Evolutionary conservation across 2,113 vertebrate genomes (phyloP), one percentile per base, ranked within the genome.

Genomic region (Xyrauchen texanus): DNA sequence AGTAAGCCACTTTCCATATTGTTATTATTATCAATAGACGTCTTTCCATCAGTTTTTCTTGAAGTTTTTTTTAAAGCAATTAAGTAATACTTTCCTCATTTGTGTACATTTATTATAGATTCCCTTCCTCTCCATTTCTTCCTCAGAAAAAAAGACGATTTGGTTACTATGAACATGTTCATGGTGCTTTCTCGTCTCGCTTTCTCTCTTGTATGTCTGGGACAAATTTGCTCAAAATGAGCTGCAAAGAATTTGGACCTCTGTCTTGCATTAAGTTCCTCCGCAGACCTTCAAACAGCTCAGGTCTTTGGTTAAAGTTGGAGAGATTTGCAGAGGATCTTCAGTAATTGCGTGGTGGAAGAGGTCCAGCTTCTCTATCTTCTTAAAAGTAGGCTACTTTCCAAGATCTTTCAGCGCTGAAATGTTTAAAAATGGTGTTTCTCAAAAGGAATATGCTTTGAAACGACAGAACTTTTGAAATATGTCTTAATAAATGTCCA

Each of bases 221-320:
- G 78, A 77, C 67, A 82, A 66, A 86, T 86, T 86, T 82, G 47
- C 74, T 67, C 61, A 52, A 58, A 86, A 83, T 71, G 68, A 77
- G 72, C 79, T 70, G 75, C 77, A 82, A 79, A 81, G 77, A 65
- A 66, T 72, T 72, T 62, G 78, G 79, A 82, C 80, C 84, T 84
- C 90, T 90, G 88, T 78, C 80, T 72, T 74, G 83, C 83, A 90
- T 91, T 89, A 92, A 81, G 84, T 85, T 84, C 89, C 88, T 88
- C 88, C 68, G 88, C 90, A 88, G 73, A 89, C 86, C 87, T 84
- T 67, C 72, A 75, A 84, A 87, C 85, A 58, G 66, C 49, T 77
- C 80, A 76, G 82, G 83, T 91, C 82, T 88, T 68, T 81, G 87
- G 84, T 87, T 34, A 34, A 34, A 34, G 21, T 34, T 81, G 58